A percentile compares a stretch with the other conserved stretches of the same genome.
Conservation (phyloP, 2,888 invertebrate species). For the Noctua janthe region DNA sequence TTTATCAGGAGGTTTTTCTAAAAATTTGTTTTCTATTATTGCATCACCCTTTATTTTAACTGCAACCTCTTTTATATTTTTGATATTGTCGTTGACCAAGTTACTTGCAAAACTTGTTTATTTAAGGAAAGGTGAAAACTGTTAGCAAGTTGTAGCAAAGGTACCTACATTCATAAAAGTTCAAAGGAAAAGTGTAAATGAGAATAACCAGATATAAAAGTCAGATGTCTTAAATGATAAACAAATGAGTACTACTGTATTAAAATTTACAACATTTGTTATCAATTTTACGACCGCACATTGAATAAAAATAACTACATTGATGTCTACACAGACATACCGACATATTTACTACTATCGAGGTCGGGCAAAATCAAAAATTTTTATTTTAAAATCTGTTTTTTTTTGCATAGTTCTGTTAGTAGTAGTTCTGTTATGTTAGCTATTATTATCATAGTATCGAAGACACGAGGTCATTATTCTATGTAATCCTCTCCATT, state of each 20-base stretch:
- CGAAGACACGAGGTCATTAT: not conserved
- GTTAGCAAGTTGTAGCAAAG: not conserved
- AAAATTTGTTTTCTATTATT: not conserved
- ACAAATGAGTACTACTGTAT: conserved; percentile 10
- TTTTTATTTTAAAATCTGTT: not conserved
- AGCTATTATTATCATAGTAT: not conserved
- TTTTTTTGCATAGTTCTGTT: not conserved
- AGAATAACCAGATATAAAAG: conserved; percentile 11
- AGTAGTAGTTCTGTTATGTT: not conserved
- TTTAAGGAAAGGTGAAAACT: conserved; percentile 3
- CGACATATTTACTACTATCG: not conserved
- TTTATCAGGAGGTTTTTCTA: not conserved
- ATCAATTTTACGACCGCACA: conserved; percentile 16
- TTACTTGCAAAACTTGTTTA: not conserved
- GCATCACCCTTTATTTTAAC: not conserved
- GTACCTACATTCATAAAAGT: not conserved
- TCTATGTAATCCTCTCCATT: not conserved
- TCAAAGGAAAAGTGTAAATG: conserved; percentile 14
- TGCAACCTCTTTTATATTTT: not conserved
- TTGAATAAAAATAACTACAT: conserved; percentile 10
- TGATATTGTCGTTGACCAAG: not conserved
- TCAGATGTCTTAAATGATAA: not conserved
- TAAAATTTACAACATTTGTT: conserved; percentile 10
- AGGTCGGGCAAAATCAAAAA: not conserved
- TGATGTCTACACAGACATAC: not conserved